Evolutionary conservation across 2,797 vertebrate genomes (phyloP), one percentile per base, ranked within the genome.

Genomic region (Ptychobarbus kaznakovi): DNA sequence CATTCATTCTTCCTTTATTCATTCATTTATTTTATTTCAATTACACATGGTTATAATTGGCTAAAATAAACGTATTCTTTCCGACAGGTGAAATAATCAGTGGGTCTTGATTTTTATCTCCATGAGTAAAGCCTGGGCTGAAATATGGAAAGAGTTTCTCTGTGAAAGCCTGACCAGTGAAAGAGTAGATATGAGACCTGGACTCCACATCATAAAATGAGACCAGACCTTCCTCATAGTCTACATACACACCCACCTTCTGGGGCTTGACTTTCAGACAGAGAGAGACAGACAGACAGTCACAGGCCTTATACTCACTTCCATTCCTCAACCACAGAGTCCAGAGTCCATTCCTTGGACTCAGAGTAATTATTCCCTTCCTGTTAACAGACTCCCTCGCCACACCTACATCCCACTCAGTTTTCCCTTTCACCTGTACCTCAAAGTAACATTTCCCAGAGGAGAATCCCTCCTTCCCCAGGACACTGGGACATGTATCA

Each of bases 371-470:
- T 9, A 22, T 22, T 22, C 83, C 86, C 22, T 83, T 87, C 44
- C 86, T 89, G 3, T 81, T 72, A 56, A 87, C 51, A n/a, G 80
- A 85, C 56, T 83, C 76, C 8, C 12, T 72, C 16, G 81, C 86
- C 20, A 89, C 80, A 70, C 86, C 88, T 20, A 89, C 12, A 77
- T 81, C 83, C 86, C 86, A 89, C 6, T 83, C 73, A 28, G 86
- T 87, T 65, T 87, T 88, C 5, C 79, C 74, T 58, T 77, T 38
- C 38, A 77, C 74, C 35, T 58, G 51, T 12, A 77, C 74, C 51
- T 77, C 74, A 13, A 77, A 77, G 40, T 58, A 77, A 40, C 58
- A 58, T 53, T 77, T 77, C 32, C 74, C 74, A 40, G 74, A n/a
- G 12, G 74, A 77, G 51, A 77, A 77, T 15, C 74, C 74, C 74